phyloP scores from a whole-genome alignment of 1,140 invertebrate genomes.

The Diabrotica undecimpunctata region DNA sequence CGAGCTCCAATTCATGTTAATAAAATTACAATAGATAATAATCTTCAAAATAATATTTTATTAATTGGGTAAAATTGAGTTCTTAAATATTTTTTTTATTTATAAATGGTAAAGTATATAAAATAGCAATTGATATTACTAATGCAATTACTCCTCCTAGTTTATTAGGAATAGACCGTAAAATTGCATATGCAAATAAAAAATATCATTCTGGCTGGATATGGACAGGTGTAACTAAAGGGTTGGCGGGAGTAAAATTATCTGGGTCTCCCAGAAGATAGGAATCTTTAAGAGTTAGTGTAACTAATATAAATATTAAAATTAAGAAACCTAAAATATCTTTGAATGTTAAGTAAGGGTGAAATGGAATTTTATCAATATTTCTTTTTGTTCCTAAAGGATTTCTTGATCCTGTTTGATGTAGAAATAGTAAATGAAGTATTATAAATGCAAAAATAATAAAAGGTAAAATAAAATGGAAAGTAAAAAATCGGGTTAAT shows the following conservation, averaged over 20 bases:
- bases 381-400: slow-evolving; percentile 58
- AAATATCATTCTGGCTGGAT: slow-evolving; percentile 78
- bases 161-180: slow-evolving; percentile 72
- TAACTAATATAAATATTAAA: slow-evolving; percentile 45
- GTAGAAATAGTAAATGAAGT: slow-evolving; percentile 60
- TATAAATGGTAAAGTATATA: slow-evolving; percentile 54
- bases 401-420: slow-evolving; percentile 60
- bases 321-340: slow-evolving; percentile 44
- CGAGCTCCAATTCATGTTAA: slow-evolving; percentile 65
- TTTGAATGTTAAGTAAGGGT: slow-evolving; percentile 54
- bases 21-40: slow-evolving; percentile 53
- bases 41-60: slow-evolving; percentile 58
- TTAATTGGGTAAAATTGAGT: slow-evolving; percentile 55
- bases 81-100: slow-evolving; percentile 53
- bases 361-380: slow-evolving; percentile 60
- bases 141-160: slow-evolving; percentile 66
- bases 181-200: slow-evolving; percentile 71
- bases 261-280: slow-evolving; percentile 61
- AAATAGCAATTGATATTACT: slow-evolving; percentile 60
- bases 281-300: slow-evolving; percentile 43
- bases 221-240: slow-evolving; percentile 64
- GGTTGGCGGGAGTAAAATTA: slow-evolving; percentile 67
- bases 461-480: slow-evolving; percentile 69
- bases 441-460: slow-evolving; percentile 57
- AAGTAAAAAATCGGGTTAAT: slow-evolving; percentile 66